Percentiles rank a stretch among this genome's conserved stretches.
These are phyloP conservation scores for Sclerurus mexicanus DNA, from an alignment of 2,113 vertebrate species.

Conservation along the genomic window DNA sequence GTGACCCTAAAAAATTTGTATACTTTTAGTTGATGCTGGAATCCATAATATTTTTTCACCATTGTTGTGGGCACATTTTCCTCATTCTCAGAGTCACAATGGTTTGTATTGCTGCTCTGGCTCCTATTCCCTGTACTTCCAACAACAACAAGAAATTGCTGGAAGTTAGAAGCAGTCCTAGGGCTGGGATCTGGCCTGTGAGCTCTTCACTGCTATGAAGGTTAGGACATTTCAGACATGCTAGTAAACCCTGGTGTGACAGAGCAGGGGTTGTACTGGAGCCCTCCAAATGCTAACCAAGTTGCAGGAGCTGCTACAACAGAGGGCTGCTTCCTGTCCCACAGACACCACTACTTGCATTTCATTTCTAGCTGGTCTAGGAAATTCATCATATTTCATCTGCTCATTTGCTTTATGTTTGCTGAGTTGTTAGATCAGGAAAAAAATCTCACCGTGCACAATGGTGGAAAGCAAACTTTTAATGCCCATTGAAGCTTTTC, in stretches of 20 bases:
- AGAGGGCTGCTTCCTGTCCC: not conserved
- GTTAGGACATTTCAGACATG: fast-evolving
- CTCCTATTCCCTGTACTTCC: not conserved
- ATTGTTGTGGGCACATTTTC: slow-evolving; percentile 10
- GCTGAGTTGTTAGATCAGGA: not conserved
- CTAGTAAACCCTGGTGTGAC: not conserved
- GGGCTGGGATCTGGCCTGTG: not conserved
- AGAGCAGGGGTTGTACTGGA: not conserved
- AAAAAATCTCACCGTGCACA: not conserved
- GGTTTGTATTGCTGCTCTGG: not conserved
- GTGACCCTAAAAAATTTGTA: not conserved
- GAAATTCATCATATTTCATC: not conserved
- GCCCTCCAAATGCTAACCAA: not conserved
- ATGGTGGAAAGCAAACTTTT: not conserved
- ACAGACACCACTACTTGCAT: not conserved
- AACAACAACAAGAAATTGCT: not conserved
- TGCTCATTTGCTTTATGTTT: not conserved
- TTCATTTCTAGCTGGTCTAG: not conserved
- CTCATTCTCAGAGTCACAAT: not conserved
- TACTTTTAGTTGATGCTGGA: not conserved
- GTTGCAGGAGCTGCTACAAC: not conserved
- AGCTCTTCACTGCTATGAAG: not conserved
- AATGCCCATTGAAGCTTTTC: not conserved
- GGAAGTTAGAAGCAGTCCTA: not conserved
- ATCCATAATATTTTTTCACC: not conserved